Percentiles rank a stretch among this genome's conserved stretches.
phyloP scores from a whole-genome alignment of 2,797 vertebrate genomes.

The Potorous gilbertii region DNA sequence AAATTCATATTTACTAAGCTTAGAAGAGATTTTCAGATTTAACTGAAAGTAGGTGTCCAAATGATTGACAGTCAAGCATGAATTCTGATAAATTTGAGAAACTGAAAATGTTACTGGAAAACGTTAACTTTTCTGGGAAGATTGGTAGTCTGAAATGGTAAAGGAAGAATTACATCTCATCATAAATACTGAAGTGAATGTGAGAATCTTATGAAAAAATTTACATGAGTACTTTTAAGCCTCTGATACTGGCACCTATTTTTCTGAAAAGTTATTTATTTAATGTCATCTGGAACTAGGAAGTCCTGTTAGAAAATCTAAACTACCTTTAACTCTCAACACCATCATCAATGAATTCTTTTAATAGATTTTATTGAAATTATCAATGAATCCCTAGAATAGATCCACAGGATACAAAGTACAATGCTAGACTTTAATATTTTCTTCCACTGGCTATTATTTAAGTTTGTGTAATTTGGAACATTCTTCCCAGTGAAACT shows the following conservation, averaged over 20 bases:
- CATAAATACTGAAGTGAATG: not conserved
- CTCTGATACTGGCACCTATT: not conserved
- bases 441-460: not conserved
- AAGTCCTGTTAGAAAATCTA: not conserved
- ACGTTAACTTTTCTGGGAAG: not conserved
- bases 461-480: not conserved
- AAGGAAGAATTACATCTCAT: not conserved
- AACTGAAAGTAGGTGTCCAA: not conserved
- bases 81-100: not conserved
- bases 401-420: not conserved
- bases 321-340: not conserved
- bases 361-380: not conserved
- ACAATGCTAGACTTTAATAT: not conserved
- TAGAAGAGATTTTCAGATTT: not conserved
- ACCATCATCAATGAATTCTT: not conserved
- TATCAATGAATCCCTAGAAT: not conserved
- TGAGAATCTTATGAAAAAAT: not conserved
- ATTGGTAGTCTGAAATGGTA: not conserved
- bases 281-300: not conserved
- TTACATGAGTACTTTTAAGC: not conserved
- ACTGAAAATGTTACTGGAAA: not conserved
- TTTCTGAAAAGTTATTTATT: not conserved
- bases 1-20: not conserved
- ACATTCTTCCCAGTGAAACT: not conserved
- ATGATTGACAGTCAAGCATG: not conserved